phyloP scores from a whole-genome alignment of 2,888 invertebrate genomes.

The Alentia gelatinosa region DNA sequence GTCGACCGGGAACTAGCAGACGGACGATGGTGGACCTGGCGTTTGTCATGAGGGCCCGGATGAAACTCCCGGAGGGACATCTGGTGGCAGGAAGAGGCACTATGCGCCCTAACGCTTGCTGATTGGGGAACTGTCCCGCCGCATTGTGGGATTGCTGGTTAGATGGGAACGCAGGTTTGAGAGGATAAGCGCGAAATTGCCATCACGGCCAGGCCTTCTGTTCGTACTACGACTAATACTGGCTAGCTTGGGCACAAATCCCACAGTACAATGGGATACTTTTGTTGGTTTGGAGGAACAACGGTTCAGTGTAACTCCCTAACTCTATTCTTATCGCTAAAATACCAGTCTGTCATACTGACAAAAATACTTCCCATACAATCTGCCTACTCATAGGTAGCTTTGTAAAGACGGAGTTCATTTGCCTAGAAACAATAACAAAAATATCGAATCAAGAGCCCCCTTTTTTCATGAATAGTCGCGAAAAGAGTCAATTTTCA shows the following conservation, averaged over 20 bases:
- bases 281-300: no score
- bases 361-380: no score
- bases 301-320: no score
- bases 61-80: neutral
- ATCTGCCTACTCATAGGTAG: no score
- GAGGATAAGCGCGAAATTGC: neutral
- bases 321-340: no score
- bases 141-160: neutral
- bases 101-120: neutral
- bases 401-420: no score
- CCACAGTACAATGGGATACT: neutral
- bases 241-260: neutral
- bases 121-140: neutral
- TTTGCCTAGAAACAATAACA: no score
- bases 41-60: conserved; percentile 6
- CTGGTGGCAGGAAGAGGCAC: neutral
- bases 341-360: no score
- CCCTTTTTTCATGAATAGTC: no score
- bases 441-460: no score
- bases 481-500: no score
- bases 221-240: neutral
- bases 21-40: neutral
- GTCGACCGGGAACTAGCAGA: neutral
- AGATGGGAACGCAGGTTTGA: neutral
- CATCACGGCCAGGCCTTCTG: neutral